Evolutionary conservation across 2,888 invertebrate genomes (phyloP).

Genomic region (Drosophila pegasa): DNA sequence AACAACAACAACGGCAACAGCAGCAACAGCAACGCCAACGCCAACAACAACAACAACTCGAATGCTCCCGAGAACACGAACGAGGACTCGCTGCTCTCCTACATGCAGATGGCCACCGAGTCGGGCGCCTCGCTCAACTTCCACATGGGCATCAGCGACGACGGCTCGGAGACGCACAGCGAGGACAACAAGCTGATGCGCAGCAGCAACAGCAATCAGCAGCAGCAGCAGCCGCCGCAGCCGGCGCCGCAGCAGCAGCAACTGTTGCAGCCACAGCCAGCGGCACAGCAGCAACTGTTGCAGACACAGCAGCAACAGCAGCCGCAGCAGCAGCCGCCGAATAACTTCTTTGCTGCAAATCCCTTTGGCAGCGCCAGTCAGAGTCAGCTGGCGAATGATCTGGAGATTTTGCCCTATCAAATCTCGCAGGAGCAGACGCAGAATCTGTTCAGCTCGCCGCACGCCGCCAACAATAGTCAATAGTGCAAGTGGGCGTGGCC

Average conservation of each 20-base stretch:
- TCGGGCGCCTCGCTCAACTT: slow-evolving; percentile 80
- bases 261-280: slow-evolving; percentile 44
- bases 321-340: slow-evolving; percentile 54
- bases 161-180: slow-evolving; percentile 75
- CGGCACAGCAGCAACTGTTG: not conserved
- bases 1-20: slow-evolving; percentile 33
- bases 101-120: slow-evolving; percentile 83
- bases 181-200: slow-evolving; percentile 68
- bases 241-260: slow-evolving; percentile 29
- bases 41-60: slow-evolving; percentile 51
- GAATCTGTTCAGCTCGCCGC: slow-evolving; percentile 83
- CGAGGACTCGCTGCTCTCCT: slow-evolving; percentile 83
- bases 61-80: slow-evolving; percentile 67
- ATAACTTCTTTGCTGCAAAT: slow-evolving; percentile 66
- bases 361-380: slow-evolving; percentile 63
- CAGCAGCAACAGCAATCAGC: slow-evolving; percentile 40
- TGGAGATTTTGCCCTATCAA: slow-evolving; percentile 85
- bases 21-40: slow-evolving; percentile 22
- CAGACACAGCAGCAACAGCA: slow-evolving; percentile 53
- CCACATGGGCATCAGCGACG: slow-evolving; percentile 82
- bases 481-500: slow-evolving; percentile 44
- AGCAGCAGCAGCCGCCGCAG: slow-evolving; percentile 44
- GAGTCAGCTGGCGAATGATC: slow-evolving; percentile 80
- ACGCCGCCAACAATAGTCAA: slow-evolving; percentile 64
- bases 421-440: slow-evolving; percentile 85